A percentile compares a stretch with the other conserved stretches of the same genome.
These are phyloP conservation scores for Pachyramphus minor DNA, from an alignment of 2,113 vertebrate species.

Conservation along the genomic window DNA sequence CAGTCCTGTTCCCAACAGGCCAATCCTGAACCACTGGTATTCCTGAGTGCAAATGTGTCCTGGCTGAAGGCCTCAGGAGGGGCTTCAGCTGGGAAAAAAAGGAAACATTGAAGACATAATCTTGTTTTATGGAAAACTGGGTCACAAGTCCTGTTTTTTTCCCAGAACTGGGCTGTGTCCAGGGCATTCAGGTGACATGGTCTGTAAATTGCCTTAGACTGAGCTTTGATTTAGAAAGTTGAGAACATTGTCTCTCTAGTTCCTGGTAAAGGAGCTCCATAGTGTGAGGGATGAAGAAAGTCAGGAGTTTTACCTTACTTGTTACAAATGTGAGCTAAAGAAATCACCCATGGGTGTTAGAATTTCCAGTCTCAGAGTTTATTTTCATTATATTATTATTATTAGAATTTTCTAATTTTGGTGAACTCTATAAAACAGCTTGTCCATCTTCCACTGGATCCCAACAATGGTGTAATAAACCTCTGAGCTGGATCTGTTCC, in stretches of 20 bases:
- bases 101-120: background rate
- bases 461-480: background rate
- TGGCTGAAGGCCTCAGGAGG: background rate
- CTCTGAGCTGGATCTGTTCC: background rate
- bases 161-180: background rate
- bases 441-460: background rate
- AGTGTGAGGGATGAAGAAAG: background rate
- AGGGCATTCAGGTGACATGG: accelerated
- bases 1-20: background rate
- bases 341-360: background rate
- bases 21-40: background rate
- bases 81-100: background rate
- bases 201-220: background rate
- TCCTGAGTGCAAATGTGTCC: background rate
- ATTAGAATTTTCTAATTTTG: background rate
- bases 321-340: background rate
- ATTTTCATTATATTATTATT: background rate
- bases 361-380: background rate
- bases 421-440: background rate
- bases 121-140: background rate
- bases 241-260: background rate
- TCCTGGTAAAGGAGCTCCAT: background rate
- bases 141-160: background rate
- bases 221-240: background rate
- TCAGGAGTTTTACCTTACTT: background rate